Evolutionary conservation across 2,797 vertebrate genomes (phyloP), one percentile per base, ranked within the genome.

Genomic region (Chaetodon trifasciatus): DNA sequence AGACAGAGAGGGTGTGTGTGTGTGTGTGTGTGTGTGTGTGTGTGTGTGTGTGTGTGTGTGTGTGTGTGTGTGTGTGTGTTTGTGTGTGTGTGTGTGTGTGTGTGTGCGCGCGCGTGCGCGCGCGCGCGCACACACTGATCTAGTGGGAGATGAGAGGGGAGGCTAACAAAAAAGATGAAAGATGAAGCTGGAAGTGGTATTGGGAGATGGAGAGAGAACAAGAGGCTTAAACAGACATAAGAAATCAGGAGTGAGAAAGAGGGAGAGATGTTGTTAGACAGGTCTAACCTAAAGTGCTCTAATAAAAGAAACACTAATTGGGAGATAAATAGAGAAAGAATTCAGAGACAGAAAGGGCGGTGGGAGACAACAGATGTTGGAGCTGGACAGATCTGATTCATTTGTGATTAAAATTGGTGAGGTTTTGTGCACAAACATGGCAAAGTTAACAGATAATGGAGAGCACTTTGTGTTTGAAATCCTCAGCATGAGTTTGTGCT

Each of bases 261-360:
- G 32, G 23, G 40, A 61, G 64, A 74, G 62, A 2, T 11, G 32
- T 60, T 21, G 42, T 63, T 56, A 50, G n/a, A 71, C 52, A 82
- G 75, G 58, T 76, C 70, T 52, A 64, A 81, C 67, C 74, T 70
- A 65, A 71, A 82, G 76, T 76, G 47, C 52, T 75, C 75, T 79
- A 70, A 74, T 88, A 73, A 89, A 88, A 79, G 68, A 83, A 86
- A 79, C 47, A 16, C 58, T 86, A 76, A 91, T 88, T 87, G 64
- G 66, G 64, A 72, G 69, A 78, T 73, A 53, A 70, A 73, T 52
- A 63, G 32, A 68, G 65, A 77, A 53, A 40, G 28, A 62, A 44
- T 63, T 76, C 28, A 66, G 63, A 76, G 71, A 84, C 24, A 6
- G 24, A 19, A 19, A 57, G n/a, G 49, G 16, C 37, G 23, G 28